Evolutionary conservation across 1,140 invertebrate genomes (phyloP), one percentile per base, ranked within the genome.

Genomic region (Diabrotica undecimpunctata): DNA sequence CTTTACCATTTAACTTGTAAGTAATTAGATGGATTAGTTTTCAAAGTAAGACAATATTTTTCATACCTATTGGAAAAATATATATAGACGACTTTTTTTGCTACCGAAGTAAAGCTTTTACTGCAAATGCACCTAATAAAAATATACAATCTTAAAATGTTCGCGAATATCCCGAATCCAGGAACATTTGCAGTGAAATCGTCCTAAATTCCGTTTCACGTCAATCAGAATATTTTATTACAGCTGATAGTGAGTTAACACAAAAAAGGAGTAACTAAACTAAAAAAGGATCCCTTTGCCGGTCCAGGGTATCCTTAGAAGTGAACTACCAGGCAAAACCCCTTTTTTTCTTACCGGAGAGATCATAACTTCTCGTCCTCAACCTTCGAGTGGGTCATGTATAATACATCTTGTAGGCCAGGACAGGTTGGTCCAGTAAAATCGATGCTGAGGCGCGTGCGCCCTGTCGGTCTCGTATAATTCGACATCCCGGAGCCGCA

Each of bases 361-460:
- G 61, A 62, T 66, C 65, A 69, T 69, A 67, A 66, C 62, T 69
- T 61, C 54, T 65, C 65, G 56, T 62, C 51, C 61, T 62, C 57
- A 54, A 66, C 61, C 55, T 61, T 66, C 67, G 70, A 68, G 70
- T 69, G 70, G 70, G 70, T 71, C 67, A 69, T 71, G 70, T 71
- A 71, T 71, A 71, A 71, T 71, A 69, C 67, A 71, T 71, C 70
- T 60, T 69, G 67, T 71, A 69, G 67, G 70, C 61, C 61, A 62
- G 70, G 70, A 54, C 61, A 62, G 70, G 70, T 71, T 59, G 70
- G 70, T 71, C 70, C 70, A 66, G 70, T 62, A 69, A 71, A 69
- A 71, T 71, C 70, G 70, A 71, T 71, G 62, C 58, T 14, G 56
- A 50, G 64, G 70, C 70, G 70, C 70, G 65, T 64, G 67, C 67